Conservation (phyloP, 2,113 vertebrate species). For the Crotalus tigris region DNA sequence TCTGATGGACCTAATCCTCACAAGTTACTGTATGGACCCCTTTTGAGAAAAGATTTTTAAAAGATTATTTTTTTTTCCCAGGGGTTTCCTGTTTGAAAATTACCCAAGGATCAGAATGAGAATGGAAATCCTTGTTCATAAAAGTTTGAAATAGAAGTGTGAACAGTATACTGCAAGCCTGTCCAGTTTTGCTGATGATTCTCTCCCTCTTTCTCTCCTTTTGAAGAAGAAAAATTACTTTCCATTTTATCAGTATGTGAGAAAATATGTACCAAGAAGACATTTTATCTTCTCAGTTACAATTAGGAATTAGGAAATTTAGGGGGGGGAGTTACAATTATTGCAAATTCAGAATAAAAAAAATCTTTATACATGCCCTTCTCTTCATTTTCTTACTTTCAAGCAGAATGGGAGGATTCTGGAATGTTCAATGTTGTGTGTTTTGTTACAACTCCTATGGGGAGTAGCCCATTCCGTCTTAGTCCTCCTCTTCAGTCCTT, state of each 20-base stretch:
- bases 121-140: background rate
- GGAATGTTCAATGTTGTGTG: background rate
- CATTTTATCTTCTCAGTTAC: background rate
- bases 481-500: background rate
- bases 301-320: background rate
- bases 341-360: background rate
- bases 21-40: background rate
- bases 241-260: background rate
- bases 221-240: background rate
- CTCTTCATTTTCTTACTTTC: background rate
- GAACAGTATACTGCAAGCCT: background rate
- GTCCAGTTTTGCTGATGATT: background rate
- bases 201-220: background rate
- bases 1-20: conserved; percentile 41
- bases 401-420: background rate
- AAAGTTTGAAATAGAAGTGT: background rate
- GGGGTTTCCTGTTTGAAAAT: conserved; percentile 1
- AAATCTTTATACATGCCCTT: background rate
- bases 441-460: background rate
- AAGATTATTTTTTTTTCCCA: background rate
- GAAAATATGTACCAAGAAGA: background rate
- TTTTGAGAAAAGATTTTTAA: background rate
- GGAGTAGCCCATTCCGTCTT: background rate
- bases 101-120: background rate
- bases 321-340: background rate